Evolutionary conservation across 2,888 invertebrate genomes (phyloP).

Genomic region (Julus scanicus): DNA sequence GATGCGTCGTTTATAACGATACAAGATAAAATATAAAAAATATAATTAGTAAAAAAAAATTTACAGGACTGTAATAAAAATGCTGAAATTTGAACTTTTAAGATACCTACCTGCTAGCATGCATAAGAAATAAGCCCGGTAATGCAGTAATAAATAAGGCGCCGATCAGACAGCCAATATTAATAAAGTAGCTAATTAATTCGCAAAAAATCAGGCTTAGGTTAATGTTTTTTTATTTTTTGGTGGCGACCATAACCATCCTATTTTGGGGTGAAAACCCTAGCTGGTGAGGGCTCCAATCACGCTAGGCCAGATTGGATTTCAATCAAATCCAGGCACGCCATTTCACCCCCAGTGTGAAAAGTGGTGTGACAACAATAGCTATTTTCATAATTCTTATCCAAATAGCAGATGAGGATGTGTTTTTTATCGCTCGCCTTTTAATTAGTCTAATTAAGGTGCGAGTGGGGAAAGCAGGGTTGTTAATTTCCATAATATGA

Average conservation of each 20-base stretch:
- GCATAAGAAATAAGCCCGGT: background rate
- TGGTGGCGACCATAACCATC: constrained; percentile 22
- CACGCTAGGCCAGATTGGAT: constrained; percentile 42
- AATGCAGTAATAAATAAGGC: background rate
- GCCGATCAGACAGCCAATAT: constrained; percentile 39
- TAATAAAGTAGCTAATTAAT: constrained; percentile 30
- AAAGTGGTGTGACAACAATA: constrained; percentile 42
- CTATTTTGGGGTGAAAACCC: constrained; percentile 23
- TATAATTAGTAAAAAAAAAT: background rate
- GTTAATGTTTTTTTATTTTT: background rate
- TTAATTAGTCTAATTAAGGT: constrained; percentile 42
- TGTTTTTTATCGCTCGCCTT: constrained; percentile 42
- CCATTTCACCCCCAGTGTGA: constrained; percentile 36
- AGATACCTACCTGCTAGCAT: constrained; percentile 11
- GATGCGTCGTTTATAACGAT: background rate
- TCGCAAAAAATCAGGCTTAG: constrained; percentile 26
- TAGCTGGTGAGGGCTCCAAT: background rate
- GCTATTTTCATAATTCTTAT: constrained; percentile 42
- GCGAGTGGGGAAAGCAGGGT: background rate
- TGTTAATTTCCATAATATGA: constrained; percentile 32
- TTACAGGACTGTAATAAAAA: background rate
- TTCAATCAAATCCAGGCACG: constrained; percentile 27
- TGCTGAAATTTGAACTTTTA: constrained; percentile 16
- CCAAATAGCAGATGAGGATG: constrained; percentile 29
- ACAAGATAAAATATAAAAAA: background rate